Percentiles rank a stretch among this genome's conserved stretches.
These are phyloP conservation scores for Distichodus sexfasciatus DNA, from an alignment of 2,797 vertebrate genomes.

Conservation along the genomic window DNA sequence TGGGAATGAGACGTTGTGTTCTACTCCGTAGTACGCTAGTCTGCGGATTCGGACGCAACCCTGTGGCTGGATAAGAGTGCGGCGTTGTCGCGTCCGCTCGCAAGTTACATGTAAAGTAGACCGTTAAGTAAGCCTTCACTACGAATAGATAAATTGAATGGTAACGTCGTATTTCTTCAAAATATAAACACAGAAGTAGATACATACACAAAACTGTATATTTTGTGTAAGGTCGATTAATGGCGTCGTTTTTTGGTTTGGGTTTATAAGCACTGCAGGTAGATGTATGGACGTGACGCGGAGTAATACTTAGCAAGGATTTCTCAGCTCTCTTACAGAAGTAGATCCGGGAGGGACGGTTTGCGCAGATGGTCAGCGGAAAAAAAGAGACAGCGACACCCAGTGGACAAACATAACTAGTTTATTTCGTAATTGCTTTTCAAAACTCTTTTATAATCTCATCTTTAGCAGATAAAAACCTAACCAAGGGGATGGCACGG, in stretches of 20 bases:
- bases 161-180: neutral
- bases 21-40: no score
- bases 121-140: slow-evolving; percentile 14
- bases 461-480: no score
- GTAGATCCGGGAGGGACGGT: slow-evolving; percentile 42
- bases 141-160: neutral
- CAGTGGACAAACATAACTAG: neutral
- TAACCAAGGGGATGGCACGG: no score
- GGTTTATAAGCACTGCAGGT: slow-evolving; percentile 43
- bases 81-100: slow-evolving; percentile 36
- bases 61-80: slow-evolving; percentile 34
- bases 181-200: neutral
- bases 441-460: no score
- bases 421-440: no score
- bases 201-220: neutral
- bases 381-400: slow-evolving; percentile 21
- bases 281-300: slow-evolving; percentile 47
- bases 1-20: no score
- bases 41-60: no score
- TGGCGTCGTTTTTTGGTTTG: neutral
- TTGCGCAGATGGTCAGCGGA: slow-evolving; percentile 43
- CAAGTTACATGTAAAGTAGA: slow-evolving; percentile 45
- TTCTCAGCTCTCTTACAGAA: slow-evolving; percentile 40
- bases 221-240: neutral
- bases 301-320: slow-evolving; percentile 40